phyloP scores from a whole-genome alignment of 2,113 vertebrate genomes.

The Ellobius talpinus region DNA sequence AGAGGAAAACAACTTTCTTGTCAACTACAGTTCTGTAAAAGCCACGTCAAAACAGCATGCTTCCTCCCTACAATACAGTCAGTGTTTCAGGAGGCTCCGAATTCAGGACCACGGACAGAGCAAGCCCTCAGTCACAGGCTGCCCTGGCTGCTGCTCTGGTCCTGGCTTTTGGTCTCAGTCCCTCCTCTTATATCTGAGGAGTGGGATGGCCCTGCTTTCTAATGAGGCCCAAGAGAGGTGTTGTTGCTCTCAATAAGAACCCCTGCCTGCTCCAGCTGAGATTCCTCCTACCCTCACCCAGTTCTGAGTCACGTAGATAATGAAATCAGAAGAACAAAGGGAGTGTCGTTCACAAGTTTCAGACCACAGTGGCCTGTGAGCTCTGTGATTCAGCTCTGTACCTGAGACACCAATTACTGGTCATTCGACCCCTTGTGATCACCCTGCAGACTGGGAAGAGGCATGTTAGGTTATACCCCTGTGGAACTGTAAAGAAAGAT shows the following conservation, averaged over 20 bases:
- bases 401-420: slow-evolving; percentile 25
- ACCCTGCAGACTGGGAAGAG: not conserved
- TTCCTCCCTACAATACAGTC: not conserved
- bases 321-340: not conserved
- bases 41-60: slow-evolving; percentile 23
- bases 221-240: not conserved
- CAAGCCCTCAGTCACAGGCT: fast-evolving
- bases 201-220: not conserved
- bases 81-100: not conserved
- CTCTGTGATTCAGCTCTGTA: not conserved
- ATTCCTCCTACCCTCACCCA: not conserved
- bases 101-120: slow-evolving; percentile 59
- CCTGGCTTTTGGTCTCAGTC: not conserved
- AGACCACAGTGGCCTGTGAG: not conserved
- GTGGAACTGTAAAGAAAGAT: not conserved
- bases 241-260: not conserved
- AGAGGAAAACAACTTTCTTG: slow-evolving; percentile 52
- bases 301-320: slow-evolving; percentile 16
- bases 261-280: not conserved
- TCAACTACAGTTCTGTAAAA: slow-evolving; percentile 51
- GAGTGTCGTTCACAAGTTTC: not conserved
- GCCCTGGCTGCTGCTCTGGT: not conserved
- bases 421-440: not conserved
- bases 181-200: not conserved
- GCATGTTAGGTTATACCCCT: not conserved